Evolutionary conservation across 2,797 vertebrate species (phyloP), one percentile per base, ranked within the genome.

Genomic region (Lepidocolaptes lacrymiger): DNA sequence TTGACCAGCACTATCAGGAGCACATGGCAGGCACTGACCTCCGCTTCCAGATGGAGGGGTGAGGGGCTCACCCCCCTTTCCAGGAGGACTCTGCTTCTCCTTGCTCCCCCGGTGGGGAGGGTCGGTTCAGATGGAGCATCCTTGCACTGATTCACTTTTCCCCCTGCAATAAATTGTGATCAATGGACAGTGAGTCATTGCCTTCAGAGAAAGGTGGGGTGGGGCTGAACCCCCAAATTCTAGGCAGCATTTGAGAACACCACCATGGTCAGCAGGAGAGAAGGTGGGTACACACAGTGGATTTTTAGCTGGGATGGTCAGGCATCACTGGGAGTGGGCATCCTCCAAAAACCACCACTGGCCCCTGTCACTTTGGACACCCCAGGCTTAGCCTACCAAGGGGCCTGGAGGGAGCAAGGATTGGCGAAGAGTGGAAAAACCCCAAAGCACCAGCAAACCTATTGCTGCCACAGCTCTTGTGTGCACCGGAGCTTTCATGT

Each of bases 1-100:
- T 98, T 0, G 37, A 98, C 69, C 20, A 16, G 28, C 95, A 97
- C 48, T 98, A 97, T 76, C 12, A 28, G 51, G 34, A 97, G 21
- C 87, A 94, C 34, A 98, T 97, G 97, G 92, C 55, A 0, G 96
- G 85, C 7, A 95, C 93, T 0, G 69, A 97, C 39, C 63, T 98
- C 37, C 27, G 36, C 61, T 96, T 98, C 48, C 87, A 48, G 82
- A 95, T 87, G 30, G 94, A 97, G n/a, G 62, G 43, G 14, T 96
- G 71, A 95, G 26, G 36, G 9, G 10, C 26, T 66, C 41, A 18
- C 43, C 3, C 8, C 10, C 10, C 44, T 77, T 64, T 20, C 34
- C 1, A 4, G 6, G 10, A 41, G 18, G 11, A 7, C 23, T 51
- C 21, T 0, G 2, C 37, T 84, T 86, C 23, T 75, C 15, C 26